A percentile compares a stretch with the other conserved stretches of the same genome.
Evolutionary conservation across 2,113 vertebrate species (phyloP).

Genomic region (Phrynosoma blainvillii): DNA sequence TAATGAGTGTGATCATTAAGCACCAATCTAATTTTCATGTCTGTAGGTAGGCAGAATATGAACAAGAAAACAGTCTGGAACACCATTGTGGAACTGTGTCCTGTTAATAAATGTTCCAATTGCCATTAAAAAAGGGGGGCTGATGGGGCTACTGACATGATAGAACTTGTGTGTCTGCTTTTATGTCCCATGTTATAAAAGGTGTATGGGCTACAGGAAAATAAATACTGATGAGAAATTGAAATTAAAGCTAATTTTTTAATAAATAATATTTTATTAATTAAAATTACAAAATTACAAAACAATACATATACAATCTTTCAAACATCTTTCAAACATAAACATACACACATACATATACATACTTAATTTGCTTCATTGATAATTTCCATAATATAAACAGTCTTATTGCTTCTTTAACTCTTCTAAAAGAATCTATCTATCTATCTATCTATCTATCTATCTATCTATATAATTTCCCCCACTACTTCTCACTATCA

Average conservation of each 20-base stretch:
- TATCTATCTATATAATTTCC: no score
- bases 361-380: no score
- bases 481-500: no score
- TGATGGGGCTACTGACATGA: constrained; percentile 19
- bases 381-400: no score
- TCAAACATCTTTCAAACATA: no score
- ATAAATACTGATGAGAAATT: constrained; percentile 35
- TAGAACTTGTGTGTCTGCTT: constrained; percentile 1
- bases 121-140: constrained; percentile 31
- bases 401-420: no score
- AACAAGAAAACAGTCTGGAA: not conserved
- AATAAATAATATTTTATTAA: no score
- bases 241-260: constrained; percentile 46
- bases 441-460: no score
- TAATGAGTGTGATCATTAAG: constrained; percentile 55
- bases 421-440: no score
- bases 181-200: not conserved
- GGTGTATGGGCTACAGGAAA: not conserved
- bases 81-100: constrained; percentile 37
- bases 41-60: constrained; percentile 32
- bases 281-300: no score
- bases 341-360: no score
- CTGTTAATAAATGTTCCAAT: constrained; percentile 44
- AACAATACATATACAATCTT: no score
- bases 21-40: constrained; percentile 36